phyloP scores from a whole-genome alignment of 2,888 invertebrate genomes.

The Pycnomerus fuliginosus region DNA sequence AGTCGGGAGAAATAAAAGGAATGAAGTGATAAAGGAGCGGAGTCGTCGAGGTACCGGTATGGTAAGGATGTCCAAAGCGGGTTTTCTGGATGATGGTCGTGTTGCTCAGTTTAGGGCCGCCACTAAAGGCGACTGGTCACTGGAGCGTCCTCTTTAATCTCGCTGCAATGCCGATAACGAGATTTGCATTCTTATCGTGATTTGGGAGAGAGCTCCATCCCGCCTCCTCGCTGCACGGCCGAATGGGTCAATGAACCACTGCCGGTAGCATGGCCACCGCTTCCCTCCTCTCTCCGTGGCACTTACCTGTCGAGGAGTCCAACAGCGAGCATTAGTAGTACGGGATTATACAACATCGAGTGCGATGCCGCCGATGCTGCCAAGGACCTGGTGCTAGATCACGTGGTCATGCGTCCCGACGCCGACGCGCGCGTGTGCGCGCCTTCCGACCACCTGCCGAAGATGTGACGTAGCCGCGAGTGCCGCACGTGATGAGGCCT shows the following conservation, averaged over 20 bases:
- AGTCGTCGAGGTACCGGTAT: too few species aligned
- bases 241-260: slow-evolving; percentile 53
- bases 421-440: slow-evolving; percentile 39
- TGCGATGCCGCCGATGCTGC: slow-evolving; percentile 42
- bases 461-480: slow-evolving; percentile 23
- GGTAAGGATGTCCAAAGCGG: too few species aligned
- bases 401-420: slow-evolving; percentile 45
- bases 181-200: slow-evolving; percentile 45
- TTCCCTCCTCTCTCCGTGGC: slow-evolving; percentile 44
- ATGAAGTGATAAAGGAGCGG: too few species aligned
- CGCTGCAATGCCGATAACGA: too few species aligned
- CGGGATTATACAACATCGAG: slow-evolving; percentile 47
- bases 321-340: slow-evolving; percentile 48
- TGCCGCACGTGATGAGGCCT: too few species aligned
- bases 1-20: too few species aligned
- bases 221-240: slow-evolving; percentile 42
- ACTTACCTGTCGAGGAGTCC: slow-evolving; percentile 49
- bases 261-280: slow-evolving; percentile 51
- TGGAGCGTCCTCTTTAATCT: too few species aligned
- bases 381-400: slow-evolving; percentile 40
- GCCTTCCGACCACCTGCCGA: slow-evolving; percentile 38
- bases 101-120: too few species aligned
- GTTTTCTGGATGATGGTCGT: too few species aligned
- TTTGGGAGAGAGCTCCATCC: slow-evolving; percentile 35
- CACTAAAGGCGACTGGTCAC: too few species aligned